A percentile compares a stretch with the other conserved stretches of the same genome.
These are phyloP conservation scores for Nomada fucata DNA, from an alignment of 2,888 invertebrate genomes.

Conservation along the genomic window DNA sequence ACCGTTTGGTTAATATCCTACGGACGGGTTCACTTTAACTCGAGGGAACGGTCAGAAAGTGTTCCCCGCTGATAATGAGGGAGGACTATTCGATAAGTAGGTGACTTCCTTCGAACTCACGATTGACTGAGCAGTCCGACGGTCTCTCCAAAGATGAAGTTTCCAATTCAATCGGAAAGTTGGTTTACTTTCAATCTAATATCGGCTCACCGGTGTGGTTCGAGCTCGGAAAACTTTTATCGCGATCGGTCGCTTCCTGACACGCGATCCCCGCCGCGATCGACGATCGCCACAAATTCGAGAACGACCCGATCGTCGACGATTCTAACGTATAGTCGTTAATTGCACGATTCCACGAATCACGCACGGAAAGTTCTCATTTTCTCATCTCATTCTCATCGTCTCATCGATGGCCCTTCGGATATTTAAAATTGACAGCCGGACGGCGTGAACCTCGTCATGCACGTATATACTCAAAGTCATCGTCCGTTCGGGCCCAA, in stretches of 20 bases:
- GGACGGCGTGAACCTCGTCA: background rate
- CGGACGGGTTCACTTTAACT: background rate
- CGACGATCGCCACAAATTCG: constrained; percentile 10
- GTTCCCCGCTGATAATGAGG: background rate
- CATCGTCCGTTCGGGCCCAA: background rate
- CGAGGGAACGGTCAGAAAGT: background rate
- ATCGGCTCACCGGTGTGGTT: constrained; percentile 32
- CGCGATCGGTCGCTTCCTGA: constrained; percentile 10
- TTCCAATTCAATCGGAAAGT: constrained; percentile 67
- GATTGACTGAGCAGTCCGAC: constrained; percentile 16
- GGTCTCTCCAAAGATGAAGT: constrained; percentile 43
- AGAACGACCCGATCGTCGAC: constrained; percentile 4
- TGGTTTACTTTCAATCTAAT: constrained; percentile 67
- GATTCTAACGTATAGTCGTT: constrained; percentile 5
- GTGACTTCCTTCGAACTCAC: constrained; percentile 28
- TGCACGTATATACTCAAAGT: background rate
- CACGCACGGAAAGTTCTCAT: background rate
- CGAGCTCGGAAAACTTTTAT: constrained; percentile 43
- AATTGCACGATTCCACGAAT: constrained; percentile 15
- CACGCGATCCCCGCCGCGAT: constrained; percentile 25
- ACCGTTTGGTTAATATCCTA: background rate
- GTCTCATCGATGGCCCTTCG: background rate
- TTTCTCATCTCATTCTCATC: no score
- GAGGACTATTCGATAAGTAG: background rate
- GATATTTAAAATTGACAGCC: background rate